phyloP scores from a whole-genome alignment of 1,140 invertebrate genomes.

The Trichonephila inaurata region DNA sequence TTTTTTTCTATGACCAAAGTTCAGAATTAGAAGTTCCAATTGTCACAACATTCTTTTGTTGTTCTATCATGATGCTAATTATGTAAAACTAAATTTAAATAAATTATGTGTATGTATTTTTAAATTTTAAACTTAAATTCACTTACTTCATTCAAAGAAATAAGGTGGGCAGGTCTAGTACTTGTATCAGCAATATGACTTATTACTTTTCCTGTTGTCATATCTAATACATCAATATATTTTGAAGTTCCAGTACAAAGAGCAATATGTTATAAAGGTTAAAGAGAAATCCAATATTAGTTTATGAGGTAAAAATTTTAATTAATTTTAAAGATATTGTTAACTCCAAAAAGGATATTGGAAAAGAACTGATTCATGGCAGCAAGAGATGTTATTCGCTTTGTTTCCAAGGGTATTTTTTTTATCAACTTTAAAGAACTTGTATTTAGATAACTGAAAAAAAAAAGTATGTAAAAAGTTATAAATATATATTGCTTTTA shows the following conservation, averaged over 20 bases:
- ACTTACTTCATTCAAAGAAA: constrained; percentile 80
- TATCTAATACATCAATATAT: constrained; percentile 80
- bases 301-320: not conserved
- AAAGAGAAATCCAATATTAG: constrained; percentile 64
- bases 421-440: constrained; percentile 80
- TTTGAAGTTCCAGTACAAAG: constrained; percentile 81
- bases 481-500: too few species aligned
- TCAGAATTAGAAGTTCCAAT: too few species aligned
- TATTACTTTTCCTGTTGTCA: constrained; percentile 80
- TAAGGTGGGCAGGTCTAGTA: constrained; percentile 79
- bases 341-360: constrained; percentile 79
- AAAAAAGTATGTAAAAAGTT: not conserved
- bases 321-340: not conserved
- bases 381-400: constrained; percentile 79
- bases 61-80: too few species aligned
- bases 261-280: constrained; percentile 79
- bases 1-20: too few species aligned
- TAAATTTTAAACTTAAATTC: not conserved
- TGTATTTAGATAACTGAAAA: constrained; percentile 79
- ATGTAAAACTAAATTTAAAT: too few species aligned
- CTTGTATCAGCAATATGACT: constrained; percentile 79
- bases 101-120: not conserved
- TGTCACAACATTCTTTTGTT: too few species aligned
- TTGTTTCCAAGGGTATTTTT: constrained; percentile 78
- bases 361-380: constrained; percentile 81